These are phyloP conservation scores for Archips xylosteana DNA, from an alignment of 2,888 invertebrate species.

Conservation along the genomic window DNA sequence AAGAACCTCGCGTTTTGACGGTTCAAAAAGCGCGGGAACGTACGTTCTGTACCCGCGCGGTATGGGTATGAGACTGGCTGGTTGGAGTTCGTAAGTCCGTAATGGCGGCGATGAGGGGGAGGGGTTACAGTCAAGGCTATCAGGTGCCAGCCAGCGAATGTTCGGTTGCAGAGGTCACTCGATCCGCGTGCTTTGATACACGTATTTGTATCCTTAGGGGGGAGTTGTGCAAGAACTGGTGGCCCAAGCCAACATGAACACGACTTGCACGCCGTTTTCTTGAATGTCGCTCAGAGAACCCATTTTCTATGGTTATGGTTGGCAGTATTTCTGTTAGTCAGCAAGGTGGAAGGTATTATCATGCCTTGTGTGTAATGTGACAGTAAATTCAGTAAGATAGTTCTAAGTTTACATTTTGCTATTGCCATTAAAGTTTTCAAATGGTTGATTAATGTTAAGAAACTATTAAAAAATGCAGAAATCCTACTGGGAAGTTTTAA, in stretches of 20 bases:
- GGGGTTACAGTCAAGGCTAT: constrained; percentile 29
- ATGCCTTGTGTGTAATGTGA: no score
- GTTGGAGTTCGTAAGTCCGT: constrained; percentile 20
- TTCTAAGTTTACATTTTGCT: no score
- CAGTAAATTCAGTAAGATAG: no score
- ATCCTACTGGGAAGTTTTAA: no score
- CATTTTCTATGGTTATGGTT: no score
- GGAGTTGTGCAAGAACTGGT: constrained; percentile 4
- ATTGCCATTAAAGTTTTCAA: no score
- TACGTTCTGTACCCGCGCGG: constrained; percentile 22
- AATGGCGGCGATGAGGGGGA: constrained; percentile 16
- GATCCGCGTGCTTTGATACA: constrained; percentile 27
- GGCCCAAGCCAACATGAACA: background rate
- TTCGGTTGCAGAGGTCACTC: constrained; percentile 31
- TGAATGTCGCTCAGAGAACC: no score
- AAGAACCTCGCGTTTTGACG: constrained; percentile 33
- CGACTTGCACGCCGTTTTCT: background rate
- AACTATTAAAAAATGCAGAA: no score
- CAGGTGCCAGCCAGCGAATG: constrained; percentile 30
- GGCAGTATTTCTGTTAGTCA: background rate
- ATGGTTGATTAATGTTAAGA: no score
- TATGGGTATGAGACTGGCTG: constrained; percentile 25
- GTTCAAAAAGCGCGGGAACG: constrained; percentile 36
- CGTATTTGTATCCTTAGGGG: constrained; percentile 27
- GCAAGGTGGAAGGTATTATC: no score